Percentiles rank a stretch among this genome's conserved stretches.
These are phyloP conservation scores for Cordilura impudica DNA, from an alignment of 2,888 invertebrate genomes.

Conservation along the genomic window DNA sequence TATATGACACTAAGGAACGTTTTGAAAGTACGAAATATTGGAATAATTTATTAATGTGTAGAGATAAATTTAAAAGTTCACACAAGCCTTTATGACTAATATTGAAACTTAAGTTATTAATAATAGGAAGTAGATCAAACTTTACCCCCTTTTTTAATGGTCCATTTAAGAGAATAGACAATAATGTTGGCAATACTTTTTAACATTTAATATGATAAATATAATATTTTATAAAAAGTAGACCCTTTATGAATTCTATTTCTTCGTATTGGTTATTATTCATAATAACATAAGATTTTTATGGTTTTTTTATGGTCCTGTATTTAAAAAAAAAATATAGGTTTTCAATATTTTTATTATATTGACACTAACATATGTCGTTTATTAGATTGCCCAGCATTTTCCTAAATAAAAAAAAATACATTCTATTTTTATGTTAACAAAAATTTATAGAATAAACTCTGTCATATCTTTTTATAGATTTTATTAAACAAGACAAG, in stretches of 20 bases:
- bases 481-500: slow-evolving; percentile 18
- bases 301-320: slow-evolving; percentile 8
- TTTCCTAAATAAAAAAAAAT: not conserved
- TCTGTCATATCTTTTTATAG: slow-evolving; percentile 28
- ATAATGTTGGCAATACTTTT: no score
- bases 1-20: not conserved
- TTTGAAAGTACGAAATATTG: no score
- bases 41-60: no score
- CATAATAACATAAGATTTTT: slow-evolving; percentile 16
- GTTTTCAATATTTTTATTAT: slow-evolving; percentile 7
- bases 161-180: no score
- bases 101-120: no score
- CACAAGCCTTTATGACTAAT: no score
- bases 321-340: not conserved
- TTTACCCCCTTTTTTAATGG: no score
- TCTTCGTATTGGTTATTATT: slow-evolving; percentile 5
- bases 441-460: not conserved
- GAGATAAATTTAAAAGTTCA: no score
- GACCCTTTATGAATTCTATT: no score
- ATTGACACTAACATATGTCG: slow-evolving; percentile 8
- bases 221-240: no score
- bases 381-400: slow-evolving; percentile 11
- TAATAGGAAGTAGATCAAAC: no score
- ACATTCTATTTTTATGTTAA: not conserved
- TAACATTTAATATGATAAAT: no score